Evolutionary conservation across 2,113 vertebrate genomes (phyloP).

Genomic region (Salvelinus sp.): DNA sequence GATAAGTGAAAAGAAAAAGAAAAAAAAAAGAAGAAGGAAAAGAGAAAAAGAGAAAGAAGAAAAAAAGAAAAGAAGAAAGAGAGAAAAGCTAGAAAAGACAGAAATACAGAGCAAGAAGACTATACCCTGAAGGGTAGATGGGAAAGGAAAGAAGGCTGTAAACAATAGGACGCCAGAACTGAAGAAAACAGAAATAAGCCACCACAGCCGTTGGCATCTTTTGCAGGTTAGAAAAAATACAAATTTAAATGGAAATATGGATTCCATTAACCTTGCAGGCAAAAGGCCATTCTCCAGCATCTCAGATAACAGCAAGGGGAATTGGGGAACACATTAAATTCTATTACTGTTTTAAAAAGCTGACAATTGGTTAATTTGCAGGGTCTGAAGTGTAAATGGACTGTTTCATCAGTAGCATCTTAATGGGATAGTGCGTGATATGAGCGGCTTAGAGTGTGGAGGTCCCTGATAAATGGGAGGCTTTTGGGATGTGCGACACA

Average conservation of each 20-base stretch:
- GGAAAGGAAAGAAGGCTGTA: too few species aligned
- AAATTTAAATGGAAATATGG: conserved; percentile 73
- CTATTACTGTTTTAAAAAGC: conserved; percentile 88
- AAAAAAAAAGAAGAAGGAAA: too few species aligned
- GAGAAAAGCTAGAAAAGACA: too few species aligned
- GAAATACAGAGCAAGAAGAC: too few species aligned
- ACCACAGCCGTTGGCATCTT: conserved; percentile 36
- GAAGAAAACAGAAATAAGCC: too few species aligned
- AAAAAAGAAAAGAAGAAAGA: too few species aligned
- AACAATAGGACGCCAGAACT: too few species aligned
- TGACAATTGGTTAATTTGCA: conserved; percentile 77
- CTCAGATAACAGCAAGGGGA: conserved; percentile 85
- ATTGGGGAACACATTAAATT: conserved; percentile 77
- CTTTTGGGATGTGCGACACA: not conserved
- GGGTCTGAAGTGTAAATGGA: conserved; percentile 78
- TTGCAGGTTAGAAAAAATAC: conserved; percentile 17
- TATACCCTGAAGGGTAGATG: too few species aligned
- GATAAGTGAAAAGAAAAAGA: too few species aligned
- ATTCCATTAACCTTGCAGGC: conserved; percentile 87
- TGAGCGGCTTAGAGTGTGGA: conserved; percentile 17
- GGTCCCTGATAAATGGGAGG: not conserved
- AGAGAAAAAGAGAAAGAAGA: too few species aligned
- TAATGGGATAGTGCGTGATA: conserved; percentile 15
- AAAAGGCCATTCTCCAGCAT: conserved; percentile 83
- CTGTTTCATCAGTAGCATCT: conserved; percentile 75